Base-by-base conservation (phyloP, 1,140 invertebrate species). In the Nasonia vitripennis region DNA sequence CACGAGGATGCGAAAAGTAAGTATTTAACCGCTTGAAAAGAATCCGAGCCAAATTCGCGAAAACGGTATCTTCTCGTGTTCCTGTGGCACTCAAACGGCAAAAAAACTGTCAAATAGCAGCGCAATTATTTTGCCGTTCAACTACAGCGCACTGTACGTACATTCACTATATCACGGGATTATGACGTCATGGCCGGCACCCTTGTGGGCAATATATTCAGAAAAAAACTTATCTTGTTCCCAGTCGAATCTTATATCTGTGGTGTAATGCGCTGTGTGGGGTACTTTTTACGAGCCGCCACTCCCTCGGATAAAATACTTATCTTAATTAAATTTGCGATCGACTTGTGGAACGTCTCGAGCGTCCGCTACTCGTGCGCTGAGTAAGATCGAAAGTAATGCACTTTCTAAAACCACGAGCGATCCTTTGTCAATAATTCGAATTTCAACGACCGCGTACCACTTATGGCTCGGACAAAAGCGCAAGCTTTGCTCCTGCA, bases 221-320 rank as follows among this genome's bases (percentile, higher is more conserved):
- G 73, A 75, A 75, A 27, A 71, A 71, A 75, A 6, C n/a, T 71
- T 31, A 71, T 71, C 70, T 71, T 71, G 27, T 71, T 71, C 27
- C 23, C 23, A 31, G 27, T 20, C 1, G 1, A 71, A 71, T 71
- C 70, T 71, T 71, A 71, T 71, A 71, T 71, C 70, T 31, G 0
- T 12, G 5, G 27, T 23, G 41, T 45, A 12, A n/a, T 71, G 9
- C 10, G 41, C 9, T 45, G 6, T 45, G 9, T 45, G 10, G 27
- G 2, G 1, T 27, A 31, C 5, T 23, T 12, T 71, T 27, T 71
- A 71, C 70, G 70, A 31, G 20, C 62, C 10, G 9, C 62, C 62
- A 67, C 7, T 67, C n/a, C 62, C 11, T 67, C 14, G n/a, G n/a
- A 20, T n/a, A 67, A 67, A 67, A 67, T 67, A 67, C 62, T 67